phyloP scores from a whole-genome alignment of 2,888 invertebrate species.

The Latheticus oryzae region DNA sequence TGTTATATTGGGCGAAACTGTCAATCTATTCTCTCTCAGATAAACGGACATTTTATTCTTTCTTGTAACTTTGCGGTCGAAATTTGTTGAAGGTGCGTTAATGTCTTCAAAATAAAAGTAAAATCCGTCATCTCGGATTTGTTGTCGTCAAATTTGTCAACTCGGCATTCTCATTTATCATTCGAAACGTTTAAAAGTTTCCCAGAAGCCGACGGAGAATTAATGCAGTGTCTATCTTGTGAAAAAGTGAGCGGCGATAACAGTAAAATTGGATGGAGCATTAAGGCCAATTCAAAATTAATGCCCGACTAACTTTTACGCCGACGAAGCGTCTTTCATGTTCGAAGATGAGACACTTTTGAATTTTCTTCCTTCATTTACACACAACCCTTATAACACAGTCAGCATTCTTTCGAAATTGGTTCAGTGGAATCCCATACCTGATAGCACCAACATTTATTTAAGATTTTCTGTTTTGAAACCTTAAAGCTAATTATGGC shows the following conservation, averaged over 20 bases:
- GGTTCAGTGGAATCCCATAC: background rate
- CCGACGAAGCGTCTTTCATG: conserved; percentile 35
- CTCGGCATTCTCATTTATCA: conserved; percentile 27
- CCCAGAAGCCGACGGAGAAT: conserved; percentile 39
- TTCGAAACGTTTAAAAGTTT: conserved; percentile 42
- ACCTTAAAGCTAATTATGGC: conserved; percentile 37
- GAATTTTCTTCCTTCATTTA: conserved; percentile 18
- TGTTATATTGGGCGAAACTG: conserved; percentile 53
- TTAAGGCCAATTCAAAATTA: conserved; percentile 47
- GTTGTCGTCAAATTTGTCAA: conserved; percentile 44
- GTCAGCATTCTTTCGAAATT: conserved; percentile 14
- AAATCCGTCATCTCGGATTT: conserved; percentile 35
- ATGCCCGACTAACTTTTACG: conserved; percentile 42
- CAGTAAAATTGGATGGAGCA: conserved; percentile 45
- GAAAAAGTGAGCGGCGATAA: conserved; percentile 44
- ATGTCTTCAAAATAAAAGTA: conserved; percentile 11
- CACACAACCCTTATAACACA: conserved; percentile 11
- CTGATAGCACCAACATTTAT: background rate
- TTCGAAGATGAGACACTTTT: conserved; percentile 33
- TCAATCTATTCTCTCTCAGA: conserved; percentile 47
- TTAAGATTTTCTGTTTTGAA: conserved; percentile 15
- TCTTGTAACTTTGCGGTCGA: conserved; percentile 46
- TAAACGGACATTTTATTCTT: too few relatives aligned
- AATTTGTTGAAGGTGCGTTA: conserved; percentile 17
- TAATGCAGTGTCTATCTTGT: conserved; percentile 44